These are phyloP conservation scores for Hydraecia micacea DNA, from an alignment of 2,888 invertebrate species.

Conservation along the genomic window DNA sequence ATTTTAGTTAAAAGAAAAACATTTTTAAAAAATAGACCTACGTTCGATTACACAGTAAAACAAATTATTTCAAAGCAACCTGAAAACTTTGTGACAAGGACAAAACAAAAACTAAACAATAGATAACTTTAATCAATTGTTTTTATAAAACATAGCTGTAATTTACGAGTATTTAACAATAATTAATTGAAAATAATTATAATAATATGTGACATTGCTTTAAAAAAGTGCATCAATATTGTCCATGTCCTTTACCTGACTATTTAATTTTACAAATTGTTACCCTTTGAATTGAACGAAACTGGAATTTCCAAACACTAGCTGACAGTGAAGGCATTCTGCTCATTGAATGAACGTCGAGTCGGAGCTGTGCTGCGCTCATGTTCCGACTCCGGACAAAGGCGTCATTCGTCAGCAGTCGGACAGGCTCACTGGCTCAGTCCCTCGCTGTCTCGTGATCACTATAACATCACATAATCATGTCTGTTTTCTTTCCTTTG, in stretches of 20 bases:
- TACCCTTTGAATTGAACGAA: neutral
- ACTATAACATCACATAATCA: no score
- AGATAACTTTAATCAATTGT: neutral
- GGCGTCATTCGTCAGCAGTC: neutral
- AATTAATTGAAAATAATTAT: neutral
- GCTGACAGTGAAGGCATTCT: neutral
- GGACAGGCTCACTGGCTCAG: neutral
- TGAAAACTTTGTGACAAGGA: neutral
- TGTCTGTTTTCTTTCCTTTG: neutral
- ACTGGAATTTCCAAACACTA: neutral
- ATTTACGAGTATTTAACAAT: constrained; percentile 9
- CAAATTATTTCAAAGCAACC: neutral
- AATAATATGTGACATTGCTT: neutral
- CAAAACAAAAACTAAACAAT: neutral
- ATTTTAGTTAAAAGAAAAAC: neutral
- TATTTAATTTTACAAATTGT: neutral
- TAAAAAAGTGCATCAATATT: constrained; percentile 18
- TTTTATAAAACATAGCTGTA: neutral
- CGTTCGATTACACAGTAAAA: neutral
- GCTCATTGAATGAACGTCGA: neutral
- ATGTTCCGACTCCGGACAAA: no score
- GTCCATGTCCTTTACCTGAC: neutral
- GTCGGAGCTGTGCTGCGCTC: neutral
- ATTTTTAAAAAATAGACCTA: neutral
- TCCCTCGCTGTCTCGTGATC: neutral